A percentile compares a stretch with the other conserved stretches of the same genome.
Conservation (phyloP, 2,797 vertebrate genomes). For the Schizopygopsis malacanthus region DNA sequence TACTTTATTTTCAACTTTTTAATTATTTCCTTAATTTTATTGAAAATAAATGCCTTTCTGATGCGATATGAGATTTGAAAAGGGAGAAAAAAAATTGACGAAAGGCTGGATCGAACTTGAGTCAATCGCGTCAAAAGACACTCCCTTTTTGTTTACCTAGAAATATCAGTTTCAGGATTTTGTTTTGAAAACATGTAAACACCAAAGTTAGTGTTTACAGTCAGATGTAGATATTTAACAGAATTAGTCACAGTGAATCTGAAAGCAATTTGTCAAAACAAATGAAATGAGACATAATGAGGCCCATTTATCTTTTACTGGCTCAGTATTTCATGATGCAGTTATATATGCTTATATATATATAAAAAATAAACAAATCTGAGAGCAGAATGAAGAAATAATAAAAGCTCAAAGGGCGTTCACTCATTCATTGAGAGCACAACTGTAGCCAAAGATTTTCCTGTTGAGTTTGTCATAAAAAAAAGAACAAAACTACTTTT, state of each 20-base stretch:
- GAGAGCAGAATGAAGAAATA: slow-evolving; percentile 9
- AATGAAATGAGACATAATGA: background rate
- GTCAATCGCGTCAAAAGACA: no score
- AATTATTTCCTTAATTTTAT: no score
- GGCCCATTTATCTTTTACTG: slow-evolving; percentile 25
- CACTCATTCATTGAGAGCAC: background rate
- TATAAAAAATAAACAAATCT: slow-evolving; percentile 3
- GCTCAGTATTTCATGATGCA: background rate
- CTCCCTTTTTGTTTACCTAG: background rate
- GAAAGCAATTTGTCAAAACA: background rate
- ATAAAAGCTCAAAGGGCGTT: slow-evolving; percentile 1
- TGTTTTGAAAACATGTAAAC: background rate
- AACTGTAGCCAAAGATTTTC: background rate
- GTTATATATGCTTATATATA: slow-evolving; percentile 2
- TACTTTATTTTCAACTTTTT: no score
- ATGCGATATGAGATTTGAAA: no score
- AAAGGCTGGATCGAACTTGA: no score
- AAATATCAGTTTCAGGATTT: background rate
- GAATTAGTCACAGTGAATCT: background rate
- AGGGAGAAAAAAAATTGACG: no score
- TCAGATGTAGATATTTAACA: background rate
- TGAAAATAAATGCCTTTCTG: no score
- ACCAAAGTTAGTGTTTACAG: background rate
- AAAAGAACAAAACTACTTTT: background rate
- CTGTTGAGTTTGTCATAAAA: background rate